Percentiles rank a stretch among this genome's conserved stretches.
These are phyloP conservation scores for Lathamus discolor DNA, from an alignment of 2,113 vertebrate genomes.

Conservation along the genomic window DNA sequence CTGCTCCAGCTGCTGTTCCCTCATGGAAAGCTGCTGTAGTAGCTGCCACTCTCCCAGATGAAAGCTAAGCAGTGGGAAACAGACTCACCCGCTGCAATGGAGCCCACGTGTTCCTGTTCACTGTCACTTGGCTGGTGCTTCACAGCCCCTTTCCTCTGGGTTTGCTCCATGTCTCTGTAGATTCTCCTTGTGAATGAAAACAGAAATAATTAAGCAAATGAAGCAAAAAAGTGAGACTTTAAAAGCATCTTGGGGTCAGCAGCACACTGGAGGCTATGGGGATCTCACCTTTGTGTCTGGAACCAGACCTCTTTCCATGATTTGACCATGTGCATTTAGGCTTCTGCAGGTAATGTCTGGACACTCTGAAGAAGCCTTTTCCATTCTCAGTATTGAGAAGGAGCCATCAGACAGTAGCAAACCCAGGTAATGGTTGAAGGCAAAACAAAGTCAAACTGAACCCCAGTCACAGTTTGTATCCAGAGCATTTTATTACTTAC, in stretches of 20 bases:
- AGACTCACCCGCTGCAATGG: not conserved
- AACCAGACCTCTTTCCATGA: not conserved
- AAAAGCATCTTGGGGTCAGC: not conserved
- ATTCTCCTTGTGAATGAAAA: not conserved
- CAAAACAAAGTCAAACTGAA: not conserved
- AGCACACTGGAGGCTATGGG: not conserved
- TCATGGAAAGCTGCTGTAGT: not conserved
- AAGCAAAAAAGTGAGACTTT: not conserved
- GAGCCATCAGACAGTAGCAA: not conserved
- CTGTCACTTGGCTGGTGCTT: too few relatives aligned
- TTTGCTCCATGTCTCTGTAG: not conserved
- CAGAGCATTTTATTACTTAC: slow-evolving; percentile 18
- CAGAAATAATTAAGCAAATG: not conserved
- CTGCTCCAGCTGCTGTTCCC: not conserved
- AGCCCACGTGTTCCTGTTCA: fast-evolving
- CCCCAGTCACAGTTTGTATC: not conserved
- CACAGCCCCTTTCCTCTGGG: not conserved
- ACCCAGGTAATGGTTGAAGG: not conserved
- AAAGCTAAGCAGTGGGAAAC: not conserved
- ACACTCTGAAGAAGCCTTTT: not conserved
- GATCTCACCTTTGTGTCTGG: not conserved
- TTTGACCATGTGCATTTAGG: not conserved
- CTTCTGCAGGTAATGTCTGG: not conserved
- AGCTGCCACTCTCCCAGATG: not conserved
- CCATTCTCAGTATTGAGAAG: not conserved